A percentile compares a stretch with the other conserved stretches of the same genome.
phyloP scores from a whole-genome alignment of 2,888 invertebrate genomes.

The Nephrotoma appendiculata region DNA sequence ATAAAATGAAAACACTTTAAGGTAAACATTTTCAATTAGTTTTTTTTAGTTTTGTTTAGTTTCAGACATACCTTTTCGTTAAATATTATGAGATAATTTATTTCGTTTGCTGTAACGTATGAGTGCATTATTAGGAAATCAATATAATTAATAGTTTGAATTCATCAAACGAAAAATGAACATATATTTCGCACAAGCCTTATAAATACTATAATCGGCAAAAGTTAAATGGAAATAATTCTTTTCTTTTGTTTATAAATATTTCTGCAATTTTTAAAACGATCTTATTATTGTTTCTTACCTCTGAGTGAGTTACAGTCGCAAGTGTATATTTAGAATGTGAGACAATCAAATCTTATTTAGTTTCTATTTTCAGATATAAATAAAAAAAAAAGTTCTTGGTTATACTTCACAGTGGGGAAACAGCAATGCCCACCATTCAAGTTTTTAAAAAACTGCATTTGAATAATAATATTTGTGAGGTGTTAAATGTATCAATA shows the following conservation, averaged over 20 bases:
- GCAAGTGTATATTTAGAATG: neutral
- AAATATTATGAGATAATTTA: neutral
- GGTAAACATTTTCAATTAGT: neutral
- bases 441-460: neutral
- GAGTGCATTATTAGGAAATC: no score
- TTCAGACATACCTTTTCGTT: neutral
- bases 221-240: no score
- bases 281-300: neutral
- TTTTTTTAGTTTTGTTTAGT: neutral
- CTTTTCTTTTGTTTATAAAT: no score
- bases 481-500: neutral
- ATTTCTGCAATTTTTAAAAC: no score
- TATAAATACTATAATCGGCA: no score
- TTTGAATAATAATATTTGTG: no score
- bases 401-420: neutral
- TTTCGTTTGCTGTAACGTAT: neutral
- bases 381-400: neutral
- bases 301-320: neutral
- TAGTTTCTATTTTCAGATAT: neutral
- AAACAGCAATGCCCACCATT: neutral
- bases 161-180: no score
- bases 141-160: no score
- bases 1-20: neutral
- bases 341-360: neutral
- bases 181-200: no score